These are phyloP conservation scores for Muscina levida DNA, from an alignment of 2,888 invertebrate genomes.

Conservation along the genomic window DNA sequence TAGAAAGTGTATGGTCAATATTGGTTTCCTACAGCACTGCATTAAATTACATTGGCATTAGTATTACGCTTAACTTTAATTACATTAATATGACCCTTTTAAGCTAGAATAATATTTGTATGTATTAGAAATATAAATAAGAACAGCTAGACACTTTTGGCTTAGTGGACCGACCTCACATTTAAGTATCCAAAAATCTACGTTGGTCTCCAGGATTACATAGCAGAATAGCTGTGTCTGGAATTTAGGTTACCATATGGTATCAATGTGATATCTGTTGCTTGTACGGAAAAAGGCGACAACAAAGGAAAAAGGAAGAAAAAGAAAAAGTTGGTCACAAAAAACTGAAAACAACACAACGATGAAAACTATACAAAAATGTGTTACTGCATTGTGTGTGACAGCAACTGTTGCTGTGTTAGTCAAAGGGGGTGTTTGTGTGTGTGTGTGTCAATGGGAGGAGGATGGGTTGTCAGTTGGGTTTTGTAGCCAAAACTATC, in stretches of 20 bases:
- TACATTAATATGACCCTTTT: too few relatives aligned
- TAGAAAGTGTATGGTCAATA: too few relatives aligned
- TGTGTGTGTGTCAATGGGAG: neutral
- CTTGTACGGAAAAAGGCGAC: constrained; percentile 29
- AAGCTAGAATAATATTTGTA: too few relatives aligned
- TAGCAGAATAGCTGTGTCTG: neutral
- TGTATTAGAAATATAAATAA: too few relatives aligned
- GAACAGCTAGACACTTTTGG: too few relatives aligned
- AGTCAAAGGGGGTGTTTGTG: constrained; percentile 10
- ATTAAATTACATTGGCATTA: too few relatives aligned
- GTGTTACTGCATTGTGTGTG: constrained; percentile 15
- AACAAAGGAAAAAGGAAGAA: constrained; percentile 24
- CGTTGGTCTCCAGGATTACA: neutral
- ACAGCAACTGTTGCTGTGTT: neutral
- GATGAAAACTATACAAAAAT: constrained; percentile 11
- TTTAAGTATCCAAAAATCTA: too few relatives aligned
- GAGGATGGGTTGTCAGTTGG: neutral
- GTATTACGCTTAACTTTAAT: too few relatives aligned
- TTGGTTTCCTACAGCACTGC: too few relatives aligned
- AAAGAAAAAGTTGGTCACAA: constrained; percentile 25
- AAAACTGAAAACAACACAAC: constrained; percentile 3
- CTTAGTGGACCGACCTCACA: too few relatives aligned
- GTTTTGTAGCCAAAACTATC: constrained; percentile 34
- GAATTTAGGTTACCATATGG: constrained; percentile 66
- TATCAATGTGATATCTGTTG: constrained; percentile 55